Percentiles rank a stretch among this genome's conserved stretches.
Conservation (phyloP, 2,888 invertebrate species). For the Eurois occulta region DNA sequence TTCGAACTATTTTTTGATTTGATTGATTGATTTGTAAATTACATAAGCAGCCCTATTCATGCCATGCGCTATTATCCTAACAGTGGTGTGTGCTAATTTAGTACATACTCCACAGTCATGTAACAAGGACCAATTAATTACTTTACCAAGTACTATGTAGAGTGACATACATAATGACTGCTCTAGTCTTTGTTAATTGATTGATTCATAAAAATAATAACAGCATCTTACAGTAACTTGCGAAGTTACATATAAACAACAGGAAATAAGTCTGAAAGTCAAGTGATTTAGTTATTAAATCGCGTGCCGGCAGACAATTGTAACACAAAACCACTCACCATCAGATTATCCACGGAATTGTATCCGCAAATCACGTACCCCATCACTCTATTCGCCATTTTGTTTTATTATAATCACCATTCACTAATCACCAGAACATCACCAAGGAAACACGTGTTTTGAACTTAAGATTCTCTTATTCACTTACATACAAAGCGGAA, state of each 20-base stretch:
- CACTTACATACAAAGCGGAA: conserved; percentile 59
- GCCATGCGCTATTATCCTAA: neutral
- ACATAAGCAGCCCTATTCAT: neutral
- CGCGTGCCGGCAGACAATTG: conserved; percentile 56
- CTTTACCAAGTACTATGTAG: neutral
- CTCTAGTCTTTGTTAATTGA: neutral
- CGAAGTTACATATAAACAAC: conserved; percentile 26
- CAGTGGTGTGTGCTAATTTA: neutral
- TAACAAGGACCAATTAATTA: neutral
- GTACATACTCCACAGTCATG: neutral
- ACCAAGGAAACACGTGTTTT: conserved; percentile 37
- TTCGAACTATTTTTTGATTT: neutral
- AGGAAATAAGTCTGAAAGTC: conserved; percentile 37
- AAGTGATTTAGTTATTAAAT: conserved; percentile 37
- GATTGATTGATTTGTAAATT: too few relatives aligned
- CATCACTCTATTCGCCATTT: conserved; percentile 89
- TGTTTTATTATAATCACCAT: conserved; percentile 59
- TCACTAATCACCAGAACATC: conserved; percentile 69
- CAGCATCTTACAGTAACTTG: conserved; percentile 9
- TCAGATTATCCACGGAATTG: conserved; percentile 90
- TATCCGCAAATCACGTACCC: conserved; percentile 91
- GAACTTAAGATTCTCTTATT: conserved; percentile 46
- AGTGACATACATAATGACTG: neutral
- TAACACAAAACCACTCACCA: conserved; percentile 82
- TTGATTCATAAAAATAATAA: conserved; percentile 5